Base-by-base conservation (phyloP, 2,888 invertebrate species). In the Macropis europaea region DNA sequence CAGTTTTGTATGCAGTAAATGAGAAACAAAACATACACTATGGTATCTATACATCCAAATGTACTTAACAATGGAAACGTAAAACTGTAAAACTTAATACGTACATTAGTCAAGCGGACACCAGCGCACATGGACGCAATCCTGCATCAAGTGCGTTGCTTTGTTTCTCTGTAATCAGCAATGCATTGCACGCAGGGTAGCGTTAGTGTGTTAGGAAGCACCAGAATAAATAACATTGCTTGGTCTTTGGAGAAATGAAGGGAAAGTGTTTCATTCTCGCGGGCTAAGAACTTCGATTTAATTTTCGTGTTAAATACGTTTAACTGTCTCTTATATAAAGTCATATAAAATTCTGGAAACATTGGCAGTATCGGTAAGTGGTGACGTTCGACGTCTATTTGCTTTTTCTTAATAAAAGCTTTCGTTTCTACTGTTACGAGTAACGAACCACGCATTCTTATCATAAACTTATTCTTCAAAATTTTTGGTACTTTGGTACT, bases 91-190 rank as follows among this genome's bases (percentile, higher is more conserved):
- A 66, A 38, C n/a, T 11, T 40, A 43, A 13, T 30, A 56, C 53
- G 13, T 61, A 42, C 40, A 68, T 62, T 36, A 48, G 47, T 62
- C 48, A 47, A 61, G 50, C 61, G 59, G 45, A 64, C n/a, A 68
- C 43, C 45, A 59, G 76, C 83, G 84, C 87, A 85, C 80, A 82
- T 82, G 79, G 83, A 83, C 84, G 86, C 85, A 86, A 90, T 89
- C 89, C 89, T 90, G 89, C 89, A 89, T 89, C 89, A 89, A 89
- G 88, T 89, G 89, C 89, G 85, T 90, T 90, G 89, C 87, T 89
- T 84, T 82, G 85, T 83, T 72, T 64, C 64, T 77, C 52, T 77
- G 64, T 60, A 84, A 87, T 85, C 79, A 88, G 89, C 89, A 90
- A 89, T 88, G 89, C 89, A 88, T 88, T 90, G 89, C 85, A 82